Evolutionary conservation across 23 tunicate species (phyloP), one percentile per base, ranked within the genome.

Genomic region (Ascidia mentula): DNA sequence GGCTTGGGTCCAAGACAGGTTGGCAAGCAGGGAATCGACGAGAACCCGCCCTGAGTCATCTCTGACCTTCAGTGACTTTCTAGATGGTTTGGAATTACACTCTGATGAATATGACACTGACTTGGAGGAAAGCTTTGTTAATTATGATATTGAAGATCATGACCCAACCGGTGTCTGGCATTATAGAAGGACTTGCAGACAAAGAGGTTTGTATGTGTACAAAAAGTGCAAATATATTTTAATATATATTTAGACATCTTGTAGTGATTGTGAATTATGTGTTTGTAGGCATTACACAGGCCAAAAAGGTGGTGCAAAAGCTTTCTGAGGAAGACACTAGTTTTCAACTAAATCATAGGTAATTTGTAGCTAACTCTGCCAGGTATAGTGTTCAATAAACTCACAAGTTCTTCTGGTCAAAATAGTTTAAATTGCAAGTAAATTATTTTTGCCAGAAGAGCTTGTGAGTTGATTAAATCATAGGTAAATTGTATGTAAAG

Each of bases 51-150:
- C 96, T 31, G 87, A 90, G 28, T 85, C 96, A 3, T 75, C 87
- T 0, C 34, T 90, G 87, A 90, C 96, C 6, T 90, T 90, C 76
- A 40, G 42, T 71, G 90, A 90, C 36, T 90, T 90, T 38, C 70
- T 90, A 18, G 84, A 90, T 35, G 89, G 74, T 38, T 72, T 90
- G 69, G 83, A 81, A 37, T 86, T 59, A 13, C 81, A 81, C 34
- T 90, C 96, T 28, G 96, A 90, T 72, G 96, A 90, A 42, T 90
- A 90, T 77, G 96, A 90, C 82, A 90, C 96, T 31, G 96, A 90
- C 69, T 46, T 90, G 40, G 96, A 90, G 70, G 96, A 90, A 71
- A 72, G 82, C 72, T 84, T 79, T 84, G 75, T 71, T 35, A 38
- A 37, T 0, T 37, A n/a, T 37, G 70, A 81, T 3, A 13, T 40